Evolutionary conservation across 2,797 vertebrate genomes (phyloP), one percentile per base, ranked within the genome.

Genomic region (Sorex maritimensis): DNA sequence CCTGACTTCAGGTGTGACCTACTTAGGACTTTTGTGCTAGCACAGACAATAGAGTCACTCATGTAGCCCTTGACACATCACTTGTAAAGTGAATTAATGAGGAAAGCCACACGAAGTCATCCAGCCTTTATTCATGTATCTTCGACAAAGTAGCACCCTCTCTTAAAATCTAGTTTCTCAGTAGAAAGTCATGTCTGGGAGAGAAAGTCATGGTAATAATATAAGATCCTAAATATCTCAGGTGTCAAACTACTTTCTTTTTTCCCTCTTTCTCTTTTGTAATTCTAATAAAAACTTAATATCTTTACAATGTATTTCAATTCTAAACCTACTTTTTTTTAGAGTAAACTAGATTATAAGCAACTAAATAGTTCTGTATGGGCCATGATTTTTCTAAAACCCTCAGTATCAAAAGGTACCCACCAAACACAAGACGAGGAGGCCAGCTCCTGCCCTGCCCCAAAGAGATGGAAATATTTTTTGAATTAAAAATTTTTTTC

Each of bases 151-250:
- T 78, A 74, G 24, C 34, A 75, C 17, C 26, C 26, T 86, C 46
- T 78, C 71, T 82, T 71, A 82, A 86, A 91, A 52, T 63, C 30
- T 71, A 24, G 8, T 41, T 74, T 84, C 46, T 77, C 73, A 72
- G 23, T 84, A 80, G 23, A 71, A 80, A 23, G 44, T 49, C 10
- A 11, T 23, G 23, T 34, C 34, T 34, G 34, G 34, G 34, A 34
- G 34, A 80, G 23, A 71, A 80, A 23, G 44, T 49, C 10, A 11
- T 23, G 23, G 4, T 15, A 44, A 80, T 28, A 38, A 23, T 21
- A 61, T 23, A 61, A 61, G 19, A 19, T 23, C 58, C 65, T 26
- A 49, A 52, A 82, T 28, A 46, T 12, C 10, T 10, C 7, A n/a
- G 41, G 8, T 12, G 10, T 23, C 71, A 91, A 91, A 19, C 7